Evolutionary conservation across 2,113 vertebrate genomes (phyloP).

Genomic region (Lamprotornis superbus): DNA sequence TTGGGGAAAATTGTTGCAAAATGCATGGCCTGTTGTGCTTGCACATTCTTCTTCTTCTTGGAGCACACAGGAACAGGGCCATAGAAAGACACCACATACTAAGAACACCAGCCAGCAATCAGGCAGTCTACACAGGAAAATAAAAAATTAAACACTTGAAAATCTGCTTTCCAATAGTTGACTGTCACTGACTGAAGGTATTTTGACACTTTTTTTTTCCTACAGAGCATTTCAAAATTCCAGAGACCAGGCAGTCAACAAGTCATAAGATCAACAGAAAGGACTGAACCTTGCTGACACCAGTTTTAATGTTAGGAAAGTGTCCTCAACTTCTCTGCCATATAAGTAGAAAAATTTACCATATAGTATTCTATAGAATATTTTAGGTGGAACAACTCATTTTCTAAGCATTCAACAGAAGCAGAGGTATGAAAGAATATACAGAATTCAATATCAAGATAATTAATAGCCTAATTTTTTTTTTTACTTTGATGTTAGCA

Average conservation of each 20-base stretch:
- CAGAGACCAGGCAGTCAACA: neutral
- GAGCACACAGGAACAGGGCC: neutral
- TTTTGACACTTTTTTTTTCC: neutral
- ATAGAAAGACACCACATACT: neutral
- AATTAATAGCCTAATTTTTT: neutral
- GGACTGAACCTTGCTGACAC: neutral
- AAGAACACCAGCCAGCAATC: neutral
- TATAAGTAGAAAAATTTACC: neutral
- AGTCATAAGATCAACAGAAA: neutral
- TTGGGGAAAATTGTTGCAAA: neutral
- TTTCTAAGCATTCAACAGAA: neutral
- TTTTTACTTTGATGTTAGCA: conserved; percentile 25
- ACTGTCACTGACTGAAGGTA: neutral
- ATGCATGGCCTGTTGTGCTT: neutral
- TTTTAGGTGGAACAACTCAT: neutral
- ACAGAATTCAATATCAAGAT: conserved; percentile 31
- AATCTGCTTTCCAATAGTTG: neutral
- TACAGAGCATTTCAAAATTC: neutral
- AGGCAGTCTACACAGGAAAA: neutral
- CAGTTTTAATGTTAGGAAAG: neutral
- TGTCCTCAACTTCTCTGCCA: neutral
- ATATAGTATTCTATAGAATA: neutral
- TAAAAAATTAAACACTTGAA: neutral
- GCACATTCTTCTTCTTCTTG: neutral
- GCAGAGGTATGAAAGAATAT: neutral